Evolutionary conservation across 2,797 vertebrate species (phyloP).

Genomic region (Bufotes viridis): DNA sequence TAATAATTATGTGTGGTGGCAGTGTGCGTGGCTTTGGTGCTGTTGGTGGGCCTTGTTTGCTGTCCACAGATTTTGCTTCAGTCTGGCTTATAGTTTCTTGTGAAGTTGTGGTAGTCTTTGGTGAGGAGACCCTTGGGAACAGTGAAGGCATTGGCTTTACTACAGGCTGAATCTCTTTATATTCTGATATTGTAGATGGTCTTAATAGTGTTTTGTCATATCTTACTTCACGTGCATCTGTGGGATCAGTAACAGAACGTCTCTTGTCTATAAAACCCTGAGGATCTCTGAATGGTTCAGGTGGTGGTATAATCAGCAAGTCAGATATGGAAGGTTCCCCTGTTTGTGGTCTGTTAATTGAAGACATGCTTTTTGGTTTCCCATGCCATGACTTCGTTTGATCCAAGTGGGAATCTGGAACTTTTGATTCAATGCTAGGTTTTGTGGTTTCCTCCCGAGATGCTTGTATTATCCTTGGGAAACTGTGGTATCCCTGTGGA

Average conservation of each 20-base stretch:
- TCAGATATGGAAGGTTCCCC: constrained; percentile 1
- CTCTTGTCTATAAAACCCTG: constrained; percentile 43
- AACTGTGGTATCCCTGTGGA: constrained; percentile 64
- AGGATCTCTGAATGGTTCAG: constrained; percentile 70
- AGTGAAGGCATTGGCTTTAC: background rate
- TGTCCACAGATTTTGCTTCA: constrained; percentile 30
- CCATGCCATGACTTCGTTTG: constrained; percentile 9
- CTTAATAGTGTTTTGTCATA: background rate
- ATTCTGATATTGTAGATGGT: background rate
- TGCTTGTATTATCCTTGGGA: constrained; percentile 66
- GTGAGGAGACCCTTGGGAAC: constrained; percentile 19
- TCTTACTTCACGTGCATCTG: constrained; percentile 25
- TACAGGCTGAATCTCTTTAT: constrained; percentile 7
- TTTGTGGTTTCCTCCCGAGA: constrained; percentile 29
- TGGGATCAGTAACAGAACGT: constrained; percentile 52
- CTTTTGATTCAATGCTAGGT: background rate
- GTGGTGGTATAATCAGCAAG: constrained; percentile 64
- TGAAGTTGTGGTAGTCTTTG: background rate
- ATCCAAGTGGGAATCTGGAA: background rate
- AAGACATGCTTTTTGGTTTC: constrained; percentile 47
- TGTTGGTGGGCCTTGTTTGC: constrained; percentile 73
- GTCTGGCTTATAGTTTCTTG: constrained; percentile 49
- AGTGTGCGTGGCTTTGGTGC: constrained; percentile 83
- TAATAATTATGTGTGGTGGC: constrained; percentile 76
- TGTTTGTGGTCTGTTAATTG: constrained; percentile 20